Percentiles rank a stretch among this genome's conserved stretches.
Conservation (phyloP, 2,888 invertebrate genomes). For the Gortyna flavago region DNA sequence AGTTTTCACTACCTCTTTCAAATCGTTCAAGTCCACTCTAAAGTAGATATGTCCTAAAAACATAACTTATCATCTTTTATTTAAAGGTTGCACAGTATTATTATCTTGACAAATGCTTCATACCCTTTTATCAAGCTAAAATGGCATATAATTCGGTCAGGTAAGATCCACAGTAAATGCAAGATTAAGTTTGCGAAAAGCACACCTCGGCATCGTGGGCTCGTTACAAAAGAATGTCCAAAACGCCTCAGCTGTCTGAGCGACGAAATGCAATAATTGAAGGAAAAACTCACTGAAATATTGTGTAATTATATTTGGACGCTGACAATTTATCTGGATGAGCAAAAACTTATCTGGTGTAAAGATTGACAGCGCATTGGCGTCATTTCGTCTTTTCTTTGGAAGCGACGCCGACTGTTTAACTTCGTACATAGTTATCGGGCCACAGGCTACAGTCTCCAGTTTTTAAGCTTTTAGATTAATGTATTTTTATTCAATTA, state of each 20-base stretch:
- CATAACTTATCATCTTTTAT: constrained; percentile 39
- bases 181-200: constrained; percentile 27
- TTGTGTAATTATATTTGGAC: constrained; percentile 84
- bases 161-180: constrained; percentile 19
- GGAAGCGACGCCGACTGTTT: constrained; percentile 50
- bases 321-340: constrained; percentile 73
- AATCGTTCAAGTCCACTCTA: constrained; percentile 1
- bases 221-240: constrained; percentile 82
- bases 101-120: constrained; percentile 1
- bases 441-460: constrained; percentile 39
- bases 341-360: constrained; percentile 76
- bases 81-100: constrained; percentile 45
- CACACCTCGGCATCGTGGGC: constrained; percentile 68
- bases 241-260: constrained; percentile 77
- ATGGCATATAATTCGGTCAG: constrained; percentile 19
- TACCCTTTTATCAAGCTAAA: constrained; percentile 23
- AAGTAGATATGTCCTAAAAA: constrained; percentile 42
- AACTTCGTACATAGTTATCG: constrained; percentile 57
- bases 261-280: constrained; percentile 85
- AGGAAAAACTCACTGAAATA: constrained; percentile 84
- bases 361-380: constrained; percentile 75
- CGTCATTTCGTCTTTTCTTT: constrained; percentile 65
- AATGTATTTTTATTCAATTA: constrained; percentile 50
- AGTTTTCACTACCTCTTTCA: background rate
- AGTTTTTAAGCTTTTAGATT: constrained; percentile 47